phyloP scores from a whole-genome alignment of 2,797 vertebrate species.

The Gymnocypris eckloni region DNA sequence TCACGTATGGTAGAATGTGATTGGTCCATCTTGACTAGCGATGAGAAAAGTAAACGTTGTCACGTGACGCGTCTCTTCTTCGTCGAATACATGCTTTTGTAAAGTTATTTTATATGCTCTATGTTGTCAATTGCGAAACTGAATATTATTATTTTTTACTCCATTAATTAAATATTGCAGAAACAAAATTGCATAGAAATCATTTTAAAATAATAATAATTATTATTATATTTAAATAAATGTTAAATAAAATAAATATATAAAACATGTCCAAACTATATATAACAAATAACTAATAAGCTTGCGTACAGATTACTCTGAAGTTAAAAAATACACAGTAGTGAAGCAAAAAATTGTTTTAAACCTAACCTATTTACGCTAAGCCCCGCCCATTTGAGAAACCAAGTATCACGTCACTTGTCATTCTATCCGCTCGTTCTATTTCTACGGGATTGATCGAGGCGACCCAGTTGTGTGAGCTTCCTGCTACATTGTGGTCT shows the following conservation, averaged over 20 bases:
- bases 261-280: neutral
- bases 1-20: neutral
- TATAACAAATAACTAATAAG: neutral
- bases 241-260: neutral
- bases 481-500: conserved; percentile 73
- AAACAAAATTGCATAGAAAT: neutral
- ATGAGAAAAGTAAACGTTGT: neutral
- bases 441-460: neutral
- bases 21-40: neutral
- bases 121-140: neutral
- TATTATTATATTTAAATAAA: neutral
- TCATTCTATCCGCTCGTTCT: neutral
- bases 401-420: accelerated
- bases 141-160: neutral
- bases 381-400: conserved; percentile 13
- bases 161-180: too few relatives aligned
- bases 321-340: neutral
- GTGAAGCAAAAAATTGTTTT: neutral
- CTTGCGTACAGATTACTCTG: neutral
- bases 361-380: neutral
- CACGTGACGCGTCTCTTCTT: neutral
- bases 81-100: neutral
- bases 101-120: neutral
- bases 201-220: neutral
- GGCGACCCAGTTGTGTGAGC: conserved; percentile 19